A percentile compares a stretch with the other conserved stretches of the same genome.
phyloP scores from a whole-genome alignment of 2,113 vertebrate species.

The Phalacrocorax carbo region DNA sequence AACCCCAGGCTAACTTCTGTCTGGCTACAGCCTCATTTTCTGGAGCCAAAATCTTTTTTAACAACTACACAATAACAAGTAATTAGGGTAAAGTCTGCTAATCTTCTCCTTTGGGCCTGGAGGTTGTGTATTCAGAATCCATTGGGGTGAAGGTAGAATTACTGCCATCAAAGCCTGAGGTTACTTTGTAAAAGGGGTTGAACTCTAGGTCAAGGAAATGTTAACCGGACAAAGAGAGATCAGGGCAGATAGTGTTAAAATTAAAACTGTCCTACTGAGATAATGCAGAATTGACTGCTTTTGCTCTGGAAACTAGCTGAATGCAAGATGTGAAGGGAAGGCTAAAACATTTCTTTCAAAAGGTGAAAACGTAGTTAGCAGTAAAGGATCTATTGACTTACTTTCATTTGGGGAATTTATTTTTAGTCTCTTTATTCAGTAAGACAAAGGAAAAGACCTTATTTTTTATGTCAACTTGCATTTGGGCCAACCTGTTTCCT shows the following conservation, averaged over 20 bases:
- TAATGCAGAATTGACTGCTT: slow-evolving; percentile 45
- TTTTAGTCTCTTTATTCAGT: not conserved
- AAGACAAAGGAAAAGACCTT: slow-evolving; percentile 12
- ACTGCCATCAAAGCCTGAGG: slow-evolving; percentile 70
- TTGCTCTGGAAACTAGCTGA: slow-evolving; percentile 23
- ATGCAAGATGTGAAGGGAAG: not conserved
- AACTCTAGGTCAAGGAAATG: slow-evolving; percentile 79
- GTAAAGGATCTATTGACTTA: not conserved
- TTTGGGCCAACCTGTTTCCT: not conserved
- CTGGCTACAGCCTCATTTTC: slow-evolving; percentile 76
- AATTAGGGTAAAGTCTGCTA: slow-evolving; percentile 64
- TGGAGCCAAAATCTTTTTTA: slow-evolving; percentile 73
- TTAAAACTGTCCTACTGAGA: slow-evolving; percentile 53
- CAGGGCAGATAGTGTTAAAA: slow-evolving; percentile 71
- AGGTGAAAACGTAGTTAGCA: not conserved
- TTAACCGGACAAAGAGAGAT: slow-evolving; percentile 74
- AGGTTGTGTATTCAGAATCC: slow-evolving; percentile 55
- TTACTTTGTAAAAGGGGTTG: slow-evolving; percentile 72
- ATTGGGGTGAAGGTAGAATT: slow-evolving; percentile 59
- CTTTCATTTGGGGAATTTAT: not conserved
- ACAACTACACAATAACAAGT: slow-evolving; percentile 69
- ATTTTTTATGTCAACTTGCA: not conserved
- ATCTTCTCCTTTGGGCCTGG: slow-evolving; percentile 63
- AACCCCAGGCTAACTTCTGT: slow-evolving; percentile 78
- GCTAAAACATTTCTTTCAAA: not conserved